phyloP scores from a whole-genome alignment of 2,113 vertebrate species.

The Camelus bactrianus region DNA sequence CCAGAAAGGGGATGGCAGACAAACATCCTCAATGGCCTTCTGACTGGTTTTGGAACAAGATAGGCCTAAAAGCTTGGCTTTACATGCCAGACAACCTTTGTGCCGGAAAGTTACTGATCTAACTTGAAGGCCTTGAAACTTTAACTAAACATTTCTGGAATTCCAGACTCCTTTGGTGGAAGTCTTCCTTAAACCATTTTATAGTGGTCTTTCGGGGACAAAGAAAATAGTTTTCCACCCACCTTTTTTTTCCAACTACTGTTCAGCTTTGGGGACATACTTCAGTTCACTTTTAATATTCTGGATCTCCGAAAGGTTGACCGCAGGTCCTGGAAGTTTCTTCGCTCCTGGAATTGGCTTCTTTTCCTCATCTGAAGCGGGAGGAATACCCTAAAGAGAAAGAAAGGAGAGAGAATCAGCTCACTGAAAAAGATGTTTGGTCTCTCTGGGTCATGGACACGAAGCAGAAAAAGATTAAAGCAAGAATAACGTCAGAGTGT shows the following conservation, averaged over 20 bases:
- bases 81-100: conserved; percentile 12
- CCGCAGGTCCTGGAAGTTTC: conserved; percentile 95
- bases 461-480: conserved; percentile 8
- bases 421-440: conserved; percentile 32
- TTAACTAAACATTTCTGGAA: conserved; percentile 12
- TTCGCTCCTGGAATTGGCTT: conserved; percentile 94
- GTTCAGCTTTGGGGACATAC: conserved; percentile 90
- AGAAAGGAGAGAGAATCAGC: conserved; percentile 43
- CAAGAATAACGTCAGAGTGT: not conserved
- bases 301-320: conserved; percentile 97
- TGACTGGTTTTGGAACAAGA: not conserved
- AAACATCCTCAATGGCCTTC: not conserved
- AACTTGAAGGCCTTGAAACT: not conserved
- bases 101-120: conserved; percentile 1
- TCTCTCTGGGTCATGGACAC: conserved; percentile 7
- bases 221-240: conserved; percentile 76
- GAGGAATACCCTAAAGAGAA: conserved; percentile 81
- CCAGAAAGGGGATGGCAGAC: not conserved
- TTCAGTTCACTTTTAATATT: conserved; percentile 97
- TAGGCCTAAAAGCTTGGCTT: not conserved
- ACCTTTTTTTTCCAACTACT: conserved; percentile 85
- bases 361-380: conserved; percentile 88
- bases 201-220: not conserved
- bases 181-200: conserved; percentile 17
- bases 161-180: not conserved